phyloP scores from a whole-genome alignment of 2,888 invertebrate genomes.

The Acrobasis consociella region DNA sequence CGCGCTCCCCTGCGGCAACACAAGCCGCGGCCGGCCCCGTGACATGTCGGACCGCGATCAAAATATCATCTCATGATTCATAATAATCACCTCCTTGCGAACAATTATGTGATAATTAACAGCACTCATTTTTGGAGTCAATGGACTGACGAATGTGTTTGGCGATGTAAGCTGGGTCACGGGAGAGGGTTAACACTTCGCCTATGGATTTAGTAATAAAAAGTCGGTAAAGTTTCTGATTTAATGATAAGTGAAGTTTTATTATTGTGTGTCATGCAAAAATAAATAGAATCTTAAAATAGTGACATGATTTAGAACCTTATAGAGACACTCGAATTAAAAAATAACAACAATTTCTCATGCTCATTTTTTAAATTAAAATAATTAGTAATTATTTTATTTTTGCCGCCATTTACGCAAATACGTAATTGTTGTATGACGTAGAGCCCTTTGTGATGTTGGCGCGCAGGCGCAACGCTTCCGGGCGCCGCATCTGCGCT shows the following conservation, averaged over 20 bases:
- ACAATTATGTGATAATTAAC: conserved; percentile 53
- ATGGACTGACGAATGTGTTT: conserved; percentile 53
- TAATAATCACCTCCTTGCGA: conserved; percentile 35
- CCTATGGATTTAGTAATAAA: conserved; percentile 80
- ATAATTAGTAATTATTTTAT: conserved; percentile 6
- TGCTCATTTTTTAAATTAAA: neutral
- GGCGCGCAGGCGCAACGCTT: conserved; percentile 63
- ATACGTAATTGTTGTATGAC: conserved; percentile 39
- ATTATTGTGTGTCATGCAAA: neutral
- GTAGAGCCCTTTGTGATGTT: conserved; percentile 63
- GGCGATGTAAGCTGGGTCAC: conserved; percentile 64
- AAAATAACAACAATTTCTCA: neutral
- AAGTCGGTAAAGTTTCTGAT: conserved; percentile 78
- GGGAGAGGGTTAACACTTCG: conserved; percentile 65
- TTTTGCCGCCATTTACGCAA: conserved; percentile 17
- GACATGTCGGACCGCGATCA: conserved; percentile 36
- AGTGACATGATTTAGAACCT: no score
- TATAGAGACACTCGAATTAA: no score
- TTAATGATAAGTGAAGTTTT: conserved; percentile 30
- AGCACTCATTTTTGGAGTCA: conserved; percentile 37
- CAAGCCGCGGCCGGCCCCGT: conserved; percentile 27
- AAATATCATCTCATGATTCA: conserved; percentile 31
- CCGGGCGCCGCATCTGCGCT: conserved; percentile 78
- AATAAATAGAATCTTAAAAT: neutral
- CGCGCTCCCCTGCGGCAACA: conserved; percentile 43